Evolutionary conservation across 2,797 vertebrate species (phyloP).

Genomic region (Trachops cirrhosus): DNA sequence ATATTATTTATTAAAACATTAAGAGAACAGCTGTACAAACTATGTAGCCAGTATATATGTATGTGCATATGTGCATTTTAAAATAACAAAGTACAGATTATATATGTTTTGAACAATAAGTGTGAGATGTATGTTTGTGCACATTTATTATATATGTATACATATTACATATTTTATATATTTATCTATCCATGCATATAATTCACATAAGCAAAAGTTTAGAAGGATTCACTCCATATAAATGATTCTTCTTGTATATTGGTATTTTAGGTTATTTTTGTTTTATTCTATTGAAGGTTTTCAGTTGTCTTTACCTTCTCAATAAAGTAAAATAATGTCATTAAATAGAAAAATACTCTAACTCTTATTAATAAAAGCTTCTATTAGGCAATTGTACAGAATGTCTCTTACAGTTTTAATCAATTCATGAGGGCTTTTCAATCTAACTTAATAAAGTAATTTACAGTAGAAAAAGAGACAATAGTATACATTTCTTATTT

Average conservation of each 20-base stretch:
- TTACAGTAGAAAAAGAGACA: not conserved
- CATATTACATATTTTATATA: not conserved
- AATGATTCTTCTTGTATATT: not conserved
- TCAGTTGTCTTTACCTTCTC: not conserved
- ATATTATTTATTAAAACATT: not conserved
- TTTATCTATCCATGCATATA: not conserved
- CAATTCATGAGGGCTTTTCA: not conserved
- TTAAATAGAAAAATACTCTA: not conserved
- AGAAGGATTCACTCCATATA: not conserved
- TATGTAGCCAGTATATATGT: too few species aligned
- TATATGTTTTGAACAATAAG: not conserved
- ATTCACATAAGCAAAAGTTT: not conserved
- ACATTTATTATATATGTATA: not conserved
- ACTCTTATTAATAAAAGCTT: not conserved
- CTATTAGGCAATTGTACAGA: not conserved
- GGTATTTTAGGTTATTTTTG: not conserved
- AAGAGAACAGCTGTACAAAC: not conserved
- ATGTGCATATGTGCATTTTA: not conserved
- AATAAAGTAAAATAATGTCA: not conserved
- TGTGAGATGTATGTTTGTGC: not conserved
- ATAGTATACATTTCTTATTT: not conserved
- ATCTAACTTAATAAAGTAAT: not conserved
- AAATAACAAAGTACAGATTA: not conserved
- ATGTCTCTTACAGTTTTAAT: not conserved
- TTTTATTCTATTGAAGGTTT: not conserved